phyloP scores from a whole-genome alignment of 2,113 vertebrate genomes.

The Pimephales promelas region DNA sequence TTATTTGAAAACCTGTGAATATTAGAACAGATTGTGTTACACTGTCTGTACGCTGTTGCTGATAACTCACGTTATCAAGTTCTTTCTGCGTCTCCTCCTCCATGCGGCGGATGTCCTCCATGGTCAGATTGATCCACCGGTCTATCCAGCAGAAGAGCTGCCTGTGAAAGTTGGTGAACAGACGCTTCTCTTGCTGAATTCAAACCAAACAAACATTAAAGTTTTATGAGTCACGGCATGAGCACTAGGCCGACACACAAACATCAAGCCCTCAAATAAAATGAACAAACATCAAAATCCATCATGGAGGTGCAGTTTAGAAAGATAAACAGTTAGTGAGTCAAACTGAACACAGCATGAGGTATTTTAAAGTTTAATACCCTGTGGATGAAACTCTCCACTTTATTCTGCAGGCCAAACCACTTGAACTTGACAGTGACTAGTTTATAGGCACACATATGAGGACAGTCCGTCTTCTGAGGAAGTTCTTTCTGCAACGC shows the following conservation, averaged over 20 bases:
- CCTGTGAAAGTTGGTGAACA: slow-evolving; percentile 95
- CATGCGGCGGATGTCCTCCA: slow-evolving; percentile 96
- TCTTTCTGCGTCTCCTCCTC: slow-evolving; percentile 92
- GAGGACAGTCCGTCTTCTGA: slow-evolving; percentile 83
- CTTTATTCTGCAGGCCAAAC: slow-evolving; percentile 84
- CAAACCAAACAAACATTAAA: slow-evolving; percentile 12
- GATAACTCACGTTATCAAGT: slow-evolving; percentile 86
- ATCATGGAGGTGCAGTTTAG: too few species aligned
- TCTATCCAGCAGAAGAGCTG: slow-evolving; percentile 96
- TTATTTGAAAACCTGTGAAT: not conserved
- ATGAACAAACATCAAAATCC: not conserved
- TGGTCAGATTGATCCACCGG: slow-evolving; percentile 88
- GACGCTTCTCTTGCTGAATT: slow-evolving; percentile 86
- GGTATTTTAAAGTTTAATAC: slow-evolving; percentile 65
- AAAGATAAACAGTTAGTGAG: not conserved
- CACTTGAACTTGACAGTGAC: slow-evolving; percentile 92
- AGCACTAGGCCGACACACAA: not conserved
- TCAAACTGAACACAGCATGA: not conserved
- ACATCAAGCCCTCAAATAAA: not conserved
- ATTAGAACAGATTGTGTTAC: not conserved
- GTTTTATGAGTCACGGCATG: not conserved
- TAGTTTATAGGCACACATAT: slow-evolving; percentile 98
- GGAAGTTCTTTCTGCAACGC: slow-evolving; percentile 84
- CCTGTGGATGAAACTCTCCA: slow-evolving; percentile 91
- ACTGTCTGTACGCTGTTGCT: not conserved